Percentiles rank a stretch among this genome's conserved stretches.
Evolutionary conservation across 2,113 vertebrate genomes (phyloP).

Genomic region (Sylvilagus bachmani): DNA sequence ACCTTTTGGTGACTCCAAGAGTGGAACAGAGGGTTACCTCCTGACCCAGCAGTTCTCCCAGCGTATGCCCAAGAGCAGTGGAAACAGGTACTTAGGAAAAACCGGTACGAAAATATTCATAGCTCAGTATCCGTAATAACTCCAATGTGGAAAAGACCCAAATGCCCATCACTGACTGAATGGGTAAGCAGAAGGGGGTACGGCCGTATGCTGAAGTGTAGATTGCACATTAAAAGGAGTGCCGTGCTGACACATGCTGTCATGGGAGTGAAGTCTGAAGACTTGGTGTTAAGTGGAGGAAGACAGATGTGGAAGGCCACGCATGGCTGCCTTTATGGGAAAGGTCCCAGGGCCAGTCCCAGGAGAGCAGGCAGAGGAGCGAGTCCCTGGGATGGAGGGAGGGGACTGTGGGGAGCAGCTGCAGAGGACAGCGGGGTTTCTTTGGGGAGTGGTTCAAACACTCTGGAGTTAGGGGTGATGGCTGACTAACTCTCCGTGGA

Average conservation of each 20-base stretch:
- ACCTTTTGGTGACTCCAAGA: background rate
- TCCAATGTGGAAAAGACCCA: background rate
- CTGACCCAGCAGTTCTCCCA: background rate
- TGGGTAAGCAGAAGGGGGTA: accelerated
- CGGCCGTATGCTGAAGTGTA: accelerated
- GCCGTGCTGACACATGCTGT: accelerated
- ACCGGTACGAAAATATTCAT: background rate
- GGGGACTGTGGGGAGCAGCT: accelerated
- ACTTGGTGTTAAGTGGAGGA: background rate
- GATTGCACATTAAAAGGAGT: background rate
- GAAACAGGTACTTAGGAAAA: background rate
- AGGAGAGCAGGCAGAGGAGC: background rate
- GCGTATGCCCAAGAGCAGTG: background rate
- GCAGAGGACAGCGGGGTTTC: background rate
- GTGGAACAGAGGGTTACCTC: background rate
- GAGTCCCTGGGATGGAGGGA: background rate
- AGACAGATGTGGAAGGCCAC: background rate
- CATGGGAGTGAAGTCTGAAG: too few relatives aligned
- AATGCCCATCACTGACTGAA: background rate
- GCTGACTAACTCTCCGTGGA: background rate
- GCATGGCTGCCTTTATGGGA: accelerated
- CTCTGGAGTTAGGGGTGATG: background rate
- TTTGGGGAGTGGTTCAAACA: background rate
- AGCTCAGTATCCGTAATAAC: background rate
- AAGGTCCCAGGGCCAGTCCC: background rate